Percentiles rank a stretch among this genome's conserved stretches.
phyloP scores from a whole-genome alignment of 2,888 invertebrate genomes.

The Panzeria rudis region DNA sequence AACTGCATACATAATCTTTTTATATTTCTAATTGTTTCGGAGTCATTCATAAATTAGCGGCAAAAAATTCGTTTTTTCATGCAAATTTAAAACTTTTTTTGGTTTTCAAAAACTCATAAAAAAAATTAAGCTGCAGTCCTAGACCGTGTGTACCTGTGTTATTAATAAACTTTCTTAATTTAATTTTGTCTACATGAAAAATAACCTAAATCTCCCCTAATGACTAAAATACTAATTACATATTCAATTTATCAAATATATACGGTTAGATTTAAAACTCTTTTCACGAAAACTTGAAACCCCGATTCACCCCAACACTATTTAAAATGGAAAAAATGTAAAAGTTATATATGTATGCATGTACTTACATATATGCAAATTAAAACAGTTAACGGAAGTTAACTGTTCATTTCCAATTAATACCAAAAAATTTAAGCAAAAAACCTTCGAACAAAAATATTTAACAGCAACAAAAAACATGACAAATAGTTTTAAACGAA shows the following conservation, averaged over 20 bases:
- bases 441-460: slow-evolving; percentile 11
- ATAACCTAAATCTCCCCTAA: too few species aligned
- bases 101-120: too few species aligned
- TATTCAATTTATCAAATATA: neutral
- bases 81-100: too few species aligned
- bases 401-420: slow-evolving; percentile 73
- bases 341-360: too few species aligned
- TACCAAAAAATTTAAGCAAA: slow-evolving; percentile 30
- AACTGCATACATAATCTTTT: too few species aligned
- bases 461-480: slow-evolving; percentile 38
- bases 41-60: too few species aligned
- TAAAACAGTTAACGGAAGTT: slow-evolving; percentile 66
- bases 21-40: too few species aligned
- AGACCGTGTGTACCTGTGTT: too few species aligned
- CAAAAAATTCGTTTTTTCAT: too few species aligned
- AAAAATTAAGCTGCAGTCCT: too few species aligned
- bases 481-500: slow-evolving; percentile 61
- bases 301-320: neutral
- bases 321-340: neutral
- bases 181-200: too few species aligned
- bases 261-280: neutral
- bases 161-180: too few species aligned
- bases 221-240: neutral
- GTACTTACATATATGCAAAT: slow-evolving; percentile 46
- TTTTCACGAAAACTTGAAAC: neutral